These are phyloP conservation scores for Anoplophora glabripennis DNA, from an alignment of 1,140 invertebrate genomes.

Conservation along the genomic window DNA sequence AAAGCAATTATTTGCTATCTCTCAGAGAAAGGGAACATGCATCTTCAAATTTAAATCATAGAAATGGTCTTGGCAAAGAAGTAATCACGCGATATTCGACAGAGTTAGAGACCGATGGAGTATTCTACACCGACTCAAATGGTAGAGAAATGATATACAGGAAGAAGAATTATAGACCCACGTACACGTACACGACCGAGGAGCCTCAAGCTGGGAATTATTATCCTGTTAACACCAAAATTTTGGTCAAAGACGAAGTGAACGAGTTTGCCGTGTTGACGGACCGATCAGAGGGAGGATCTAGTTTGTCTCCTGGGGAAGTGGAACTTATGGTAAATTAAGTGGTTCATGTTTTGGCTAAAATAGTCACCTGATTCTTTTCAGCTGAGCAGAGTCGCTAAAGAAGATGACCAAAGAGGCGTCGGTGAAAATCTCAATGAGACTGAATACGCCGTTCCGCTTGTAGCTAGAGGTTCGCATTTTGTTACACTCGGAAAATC, in stretches of 20 bases:
- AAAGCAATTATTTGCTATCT: too few species aligned
- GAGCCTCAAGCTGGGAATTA: conserved; percentile 85
- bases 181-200: conserved; percentile 67
- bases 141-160: conserved; percentile 65
- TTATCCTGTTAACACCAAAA: conserved; percentile 84
- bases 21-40: too few species aligned
- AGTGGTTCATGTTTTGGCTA: too few species aligned
- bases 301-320: conserved; percentile 68
- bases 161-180: conserved; percentile 66
- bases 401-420: not conserved
- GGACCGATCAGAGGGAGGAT: conserved; percentile 80
- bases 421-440: not conserved
- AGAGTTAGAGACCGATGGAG: conserved; percentile 48
- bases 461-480: not conserved
- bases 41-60: too few species aligned
- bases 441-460: not conserved
- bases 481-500: not conserved
- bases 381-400: too few species aligned
- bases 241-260: conserved; percentile 50
- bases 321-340: conserved; percentile 67
- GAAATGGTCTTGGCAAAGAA: conserved; percentile 58
- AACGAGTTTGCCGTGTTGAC: conserved; percentile 61
- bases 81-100: conserved; percentile 53
- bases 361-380: too few species aligned
- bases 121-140: conserved; percentile 71